phyloP scores from a whole-genome alignment of 2,797 vertebrate species.

The Thalassophryne amazonica region DNA sequence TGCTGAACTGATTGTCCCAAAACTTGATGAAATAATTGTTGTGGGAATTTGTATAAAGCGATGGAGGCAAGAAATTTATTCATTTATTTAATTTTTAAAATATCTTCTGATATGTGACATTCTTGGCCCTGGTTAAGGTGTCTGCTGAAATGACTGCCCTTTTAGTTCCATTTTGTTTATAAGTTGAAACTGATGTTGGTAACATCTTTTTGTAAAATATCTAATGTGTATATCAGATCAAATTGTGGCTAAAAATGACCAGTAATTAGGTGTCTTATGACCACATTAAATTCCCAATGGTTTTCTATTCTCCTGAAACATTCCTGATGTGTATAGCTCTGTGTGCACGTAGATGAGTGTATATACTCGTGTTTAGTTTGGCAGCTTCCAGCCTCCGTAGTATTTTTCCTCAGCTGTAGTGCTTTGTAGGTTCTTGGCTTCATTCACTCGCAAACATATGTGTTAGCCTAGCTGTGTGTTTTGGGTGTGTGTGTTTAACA shows the following conservation, averaged over 20 bases:
- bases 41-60: too few species aligned
- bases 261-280: neutral
- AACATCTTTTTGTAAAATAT: neutral
- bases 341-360: slow-evolving; percentile 7
- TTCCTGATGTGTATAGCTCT: slow-evolving; percentile 33
- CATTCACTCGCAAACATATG: slow-evolving; percentile 4
- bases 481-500: neutral
- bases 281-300: neutral
- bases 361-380: slow-evolving; percentile 10
- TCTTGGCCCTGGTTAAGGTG: too few species aligned
- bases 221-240: neutral
- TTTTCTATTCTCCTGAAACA: slow-evolving; percentile 28
- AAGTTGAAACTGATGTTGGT: neutral
- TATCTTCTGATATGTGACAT: neutral
- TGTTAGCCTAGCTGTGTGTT: neutral
- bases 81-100: neutral
- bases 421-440: slow-evolving; percentile 27
- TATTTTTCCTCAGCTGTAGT: slow-evolving; percentile 23
- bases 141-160: too few species aligned
- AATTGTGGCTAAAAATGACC: too few species aligned
- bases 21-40: too few species aligned
- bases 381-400: slow-evolving; percentile 22
- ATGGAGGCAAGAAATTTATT: too few species aligned
- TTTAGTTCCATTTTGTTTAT: neutral
- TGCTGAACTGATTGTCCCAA: too few species aligned